Conservation (phyloP, 2,797 vertebrate species). For the Furcifer pardalis region DNA sequence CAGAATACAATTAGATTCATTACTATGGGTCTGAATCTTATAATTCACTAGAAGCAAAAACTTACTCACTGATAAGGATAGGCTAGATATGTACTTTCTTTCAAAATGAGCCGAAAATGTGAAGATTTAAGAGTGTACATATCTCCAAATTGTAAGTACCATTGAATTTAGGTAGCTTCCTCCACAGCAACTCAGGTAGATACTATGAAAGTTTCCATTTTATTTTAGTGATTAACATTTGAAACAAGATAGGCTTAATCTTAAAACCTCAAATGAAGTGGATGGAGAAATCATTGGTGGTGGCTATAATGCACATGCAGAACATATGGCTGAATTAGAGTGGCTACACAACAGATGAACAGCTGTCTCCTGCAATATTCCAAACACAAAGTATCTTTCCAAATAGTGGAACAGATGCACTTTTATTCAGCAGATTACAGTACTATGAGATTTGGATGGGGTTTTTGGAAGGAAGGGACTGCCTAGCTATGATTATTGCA, state of each 20-base stretch:
- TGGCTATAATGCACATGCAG: neutral
- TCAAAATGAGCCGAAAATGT: neutral
- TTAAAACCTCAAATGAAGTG: neutral
- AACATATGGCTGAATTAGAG: neutral
- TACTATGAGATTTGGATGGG: neutral
- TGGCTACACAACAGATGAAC: slow-evolving; percentile 28
- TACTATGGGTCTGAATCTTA: neutral
- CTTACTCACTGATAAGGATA: neutral
- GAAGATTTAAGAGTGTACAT: neutral
- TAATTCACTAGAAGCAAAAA: neutral
- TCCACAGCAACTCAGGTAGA: neutral
- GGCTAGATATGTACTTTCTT: neutral
- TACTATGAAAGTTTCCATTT: neutral
- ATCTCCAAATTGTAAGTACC: neutral
- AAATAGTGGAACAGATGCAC: slow-evolving; percentile 38
- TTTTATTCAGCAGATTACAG: slow-evolving; percentile 4
- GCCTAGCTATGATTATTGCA: neutral
- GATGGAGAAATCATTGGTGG: neutral
- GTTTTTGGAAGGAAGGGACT: neutral
- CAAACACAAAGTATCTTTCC: slow-evolving; percentile 41
- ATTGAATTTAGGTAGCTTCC: neutral
- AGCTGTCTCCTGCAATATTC: slow-evolving; percentile 36
- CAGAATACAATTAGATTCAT: neutral
- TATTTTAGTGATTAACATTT: neutral
- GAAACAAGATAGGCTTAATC: neutral